These are phyloP conservation scores for Siniperca knerii DNA, from an alignment of 2,113 vertebrate genomes.

Conservation along the genomic window DNA sequence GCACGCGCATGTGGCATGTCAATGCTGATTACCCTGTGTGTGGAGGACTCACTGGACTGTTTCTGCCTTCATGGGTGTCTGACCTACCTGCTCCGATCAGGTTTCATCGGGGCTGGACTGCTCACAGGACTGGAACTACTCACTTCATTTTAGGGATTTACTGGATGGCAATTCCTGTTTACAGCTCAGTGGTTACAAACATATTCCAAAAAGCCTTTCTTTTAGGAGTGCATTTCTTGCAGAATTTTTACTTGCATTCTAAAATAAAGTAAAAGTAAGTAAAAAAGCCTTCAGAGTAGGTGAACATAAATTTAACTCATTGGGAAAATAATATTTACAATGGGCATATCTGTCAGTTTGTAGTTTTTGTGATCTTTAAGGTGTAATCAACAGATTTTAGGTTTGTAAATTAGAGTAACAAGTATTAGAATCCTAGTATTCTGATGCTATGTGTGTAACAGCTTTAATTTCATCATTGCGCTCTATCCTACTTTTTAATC, in stretches of 20 bases:
- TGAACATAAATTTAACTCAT: background rate
- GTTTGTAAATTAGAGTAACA: background rate
- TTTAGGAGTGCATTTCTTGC: background rate
- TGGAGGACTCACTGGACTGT: constrained; percentile 40
- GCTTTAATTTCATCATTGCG: background rate
- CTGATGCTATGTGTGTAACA: background rate
- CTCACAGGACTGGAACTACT: constrained; percentile 55
- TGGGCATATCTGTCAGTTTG: background rate
- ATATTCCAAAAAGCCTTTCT: background rate
- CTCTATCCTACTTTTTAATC: background rate
- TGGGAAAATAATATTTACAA: background rate
- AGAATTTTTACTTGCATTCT: background rate
- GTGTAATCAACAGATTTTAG: background rate
- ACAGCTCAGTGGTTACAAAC: constrained; percentile 11
- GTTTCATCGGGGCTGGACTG: constrained; percentile 60
- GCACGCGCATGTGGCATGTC: constrained; percentile 30
- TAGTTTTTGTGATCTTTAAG: background rate
- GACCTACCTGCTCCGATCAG: constrained; percentile 74
- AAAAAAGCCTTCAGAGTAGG: background rate
- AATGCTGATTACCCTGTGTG: constrained; percentile 12
- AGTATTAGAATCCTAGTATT: background rate
- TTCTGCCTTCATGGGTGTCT: constrained; percentile 37
- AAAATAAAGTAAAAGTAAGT: background rate
- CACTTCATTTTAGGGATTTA: constrained; percentile 42
- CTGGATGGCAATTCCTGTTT: constrained; percentile 28